Evolutionary conservation across 2,113 vertebrate genomes (phyloP).

Genomic region (Galeopterus variegatus): DNA sequence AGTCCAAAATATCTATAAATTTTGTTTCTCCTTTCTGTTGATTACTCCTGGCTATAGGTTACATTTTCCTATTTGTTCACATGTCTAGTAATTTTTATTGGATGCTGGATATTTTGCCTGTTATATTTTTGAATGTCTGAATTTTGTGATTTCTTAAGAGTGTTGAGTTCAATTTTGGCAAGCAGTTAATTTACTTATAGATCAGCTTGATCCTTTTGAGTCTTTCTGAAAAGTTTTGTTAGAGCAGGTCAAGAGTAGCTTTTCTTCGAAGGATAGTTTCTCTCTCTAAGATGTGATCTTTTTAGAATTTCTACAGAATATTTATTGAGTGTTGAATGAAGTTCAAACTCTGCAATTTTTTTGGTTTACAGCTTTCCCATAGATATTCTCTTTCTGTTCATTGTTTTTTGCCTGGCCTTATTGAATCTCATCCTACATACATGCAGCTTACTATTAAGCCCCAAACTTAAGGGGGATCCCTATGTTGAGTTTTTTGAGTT

Average conservation of each 20-base stretch:
- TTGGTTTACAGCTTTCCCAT: neutral
- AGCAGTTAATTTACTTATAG: neutral
- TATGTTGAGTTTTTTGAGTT: neutral
- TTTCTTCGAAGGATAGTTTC: neutral
- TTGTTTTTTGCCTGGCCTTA: neutral
- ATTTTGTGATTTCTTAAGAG: slow-evolving; percentile 29
- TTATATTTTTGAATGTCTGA: neutral
- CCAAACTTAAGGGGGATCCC: neutral
- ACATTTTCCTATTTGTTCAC: neutral
- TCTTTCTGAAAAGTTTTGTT: neutral
- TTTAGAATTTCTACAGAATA: neutral
- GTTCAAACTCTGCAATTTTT: neutral
- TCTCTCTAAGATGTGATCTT: neutral
- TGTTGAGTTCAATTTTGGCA: neutral
- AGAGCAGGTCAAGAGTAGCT: neutral
- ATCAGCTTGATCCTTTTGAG: neutral
- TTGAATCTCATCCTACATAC: neutral
- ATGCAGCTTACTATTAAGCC: neutral
- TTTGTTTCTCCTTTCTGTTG: neutral
- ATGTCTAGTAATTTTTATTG: slow-evolving; percentile 20
- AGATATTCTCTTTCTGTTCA: neutral
- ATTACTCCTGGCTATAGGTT: neutral
- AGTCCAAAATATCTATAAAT: slow-evolving; percentile 18
- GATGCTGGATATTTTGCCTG: neutral
- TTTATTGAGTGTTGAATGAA: neutral